Base-by-base conservation (phyloP, 2,113 vertebrate species). In the Hydrolagus affinis region DNA sequence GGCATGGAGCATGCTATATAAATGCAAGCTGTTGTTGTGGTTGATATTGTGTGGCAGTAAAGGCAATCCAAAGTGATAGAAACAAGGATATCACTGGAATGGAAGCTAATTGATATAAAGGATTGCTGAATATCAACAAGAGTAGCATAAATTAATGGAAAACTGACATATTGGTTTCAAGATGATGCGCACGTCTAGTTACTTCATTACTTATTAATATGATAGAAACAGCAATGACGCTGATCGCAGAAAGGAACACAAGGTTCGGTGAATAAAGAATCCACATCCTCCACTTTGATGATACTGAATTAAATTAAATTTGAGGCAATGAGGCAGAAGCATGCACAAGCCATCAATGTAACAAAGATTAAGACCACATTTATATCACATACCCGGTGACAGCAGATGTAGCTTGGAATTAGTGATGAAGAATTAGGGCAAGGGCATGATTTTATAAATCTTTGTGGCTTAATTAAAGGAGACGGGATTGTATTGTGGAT, bases 51-150 rank as follows among this genome's bases (percentile, higher is more conserved):
- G 3, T 60, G 23, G 28, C 77, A 83, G 78, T 66, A 19, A 83
- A 66, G 60, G 30, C 23, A 83, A 28, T 23, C 25, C 19, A 66
- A 11, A 64, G 23, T 6, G 8, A 12, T 4, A 30, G 70, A 28
- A 72, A 30, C 59, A 14, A 62, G 23, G 76, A 56, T 25, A 72
- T 30, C 15, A 25, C 78, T 66, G 9, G 78, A 8, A 83, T 66
- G 9, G 78, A 8, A 83, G 30, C 11, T 83, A 62, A 21, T 83
- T 83, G 62, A 83, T 83, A 28, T 66, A 83, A 62, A 23, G 30
- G 60, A 21, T 30, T 30, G 28, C 28, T 30, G 60, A 11, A 75
- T 21, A 60, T 83, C 25, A 11, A 19, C 19, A 66, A 68, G 62
- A 66, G 25, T 21, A 6, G 15, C 21, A 69, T 0, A 19, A 83